Percentiles rank a stretch among this genome's conserved stretches.
These are phyloP conservation scores for Cecidostiba fungosa DNA, from an alignment of 2,888 invertebrate genomes.

Conservation along the genomic window DNA sequence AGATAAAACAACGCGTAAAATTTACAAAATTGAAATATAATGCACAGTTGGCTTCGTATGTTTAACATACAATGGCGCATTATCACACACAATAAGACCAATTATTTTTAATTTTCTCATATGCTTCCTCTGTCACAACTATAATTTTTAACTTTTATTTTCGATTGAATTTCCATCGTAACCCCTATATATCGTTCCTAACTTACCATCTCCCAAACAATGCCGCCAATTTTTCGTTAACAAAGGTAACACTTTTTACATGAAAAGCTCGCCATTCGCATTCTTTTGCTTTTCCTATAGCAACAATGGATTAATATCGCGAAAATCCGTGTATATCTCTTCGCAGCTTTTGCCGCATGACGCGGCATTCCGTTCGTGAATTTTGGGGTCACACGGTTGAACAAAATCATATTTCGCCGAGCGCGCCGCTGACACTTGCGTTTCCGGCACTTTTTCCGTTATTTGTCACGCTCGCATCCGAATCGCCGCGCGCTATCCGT, in stretches of 20 bases:
- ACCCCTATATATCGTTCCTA: no score
- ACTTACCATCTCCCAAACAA: neutral
- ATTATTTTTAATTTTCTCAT: neutral
- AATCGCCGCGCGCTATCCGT: neutral
- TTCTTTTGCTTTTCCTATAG: neutral
- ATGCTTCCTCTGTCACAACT: neutral
- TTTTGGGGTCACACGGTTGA: slow-evolving; percentile 64
- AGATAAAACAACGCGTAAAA: slow-evolving; percentile 39
- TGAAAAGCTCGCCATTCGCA: neutral
- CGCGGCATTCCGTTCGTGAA: slow-evolving; percentile 44
- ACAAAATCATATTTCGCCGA: slow-evolving; percentile 71
- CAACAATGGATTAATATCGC: slow-evolving; percentile 51
- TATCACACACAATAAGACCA: slow-evolving; percentile 29
- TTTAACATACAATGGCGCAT: neutral
- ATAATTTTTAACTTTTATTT: no score
- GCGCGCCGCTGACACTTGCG: slow-evolving; percentile 67
- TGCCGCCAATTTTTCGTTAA: neutral
- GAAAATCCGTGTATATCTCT: slow-evolving; percentile 23
- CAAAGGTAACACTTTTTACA: slow-evolving; percentile 4
- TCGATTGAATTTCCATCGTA: neutral
- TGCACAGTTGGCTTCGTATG: slow-evolving; percentile 23
- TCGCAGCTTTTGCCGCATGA: slow-evolving; percentile 30
- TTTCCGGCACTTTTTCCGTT: slow-evolving; percentile 70
- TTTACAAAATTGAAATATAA: slow-evolving; percentile 59
- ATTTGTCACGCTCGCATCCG: slow-evolving; percentile 34